These are phyloP conservation scores for Athalia rosae DNA, from an alignment of 2,888 invertebrate species.

Conservation along the genomic window DNA sequence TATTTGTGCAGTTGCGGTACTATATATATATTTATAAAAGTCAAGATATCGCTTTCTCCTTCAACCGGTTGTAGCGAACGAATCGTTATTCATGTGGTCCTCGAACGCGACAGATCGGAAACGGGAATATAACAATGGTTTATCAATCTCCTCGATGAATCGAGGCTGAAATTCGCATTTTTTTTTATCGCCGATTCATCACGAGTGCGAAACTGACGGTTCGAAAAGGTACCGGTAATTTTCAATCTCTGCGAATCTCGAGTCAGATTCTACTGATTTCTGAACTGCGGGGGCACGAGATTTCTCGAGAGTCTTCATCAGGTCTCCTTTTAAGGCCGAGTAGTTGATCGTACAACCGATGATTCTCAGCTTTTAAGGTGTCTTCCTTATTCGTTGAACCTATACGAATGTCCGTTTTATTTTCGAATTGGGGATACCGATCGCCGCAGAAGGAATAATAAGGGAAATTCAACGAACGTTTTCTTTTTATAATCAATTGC, in stretches of 20 bases:
- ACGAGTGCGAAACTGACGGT: too few relatives aligned
- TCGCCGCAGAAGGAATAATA: too few relatives aligned
- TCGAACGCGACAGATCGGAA: neutral
- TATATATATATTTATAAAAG: slow-evolving; percentile 4
- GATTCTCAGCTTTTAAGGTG: neutral
- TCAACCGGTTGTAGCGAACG: slow-evolving; percentile 13
- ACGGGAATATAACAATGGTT: too few relatives aligned
- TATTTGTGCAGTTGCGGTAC: too few relatives aligned
- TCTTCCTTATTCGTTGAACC: slow-evolving; percentile 9
- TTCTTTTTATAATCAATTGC: too few relatives aligned
- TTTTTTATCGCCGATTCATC: too few relatives aligned
- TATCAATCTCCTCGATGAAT: too few relatives aligned
- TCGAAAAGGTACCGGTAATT: neutral
- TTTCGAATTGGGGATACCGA: too few relatives aligned
- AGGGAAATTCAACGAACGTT: too few relatives aligned
- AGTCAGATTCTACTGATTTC: neutral
- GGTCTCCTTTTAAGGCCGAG: slow-evolving; percentile 10
- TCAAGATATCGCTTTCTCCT: slow-evolving; percentile 33
- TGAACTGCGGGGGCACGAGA: too few relatives aligned
- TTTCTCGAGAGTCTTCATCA: neutral
- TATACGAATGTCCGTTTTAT: neutral
- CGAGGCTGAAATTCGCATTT: too few relatives aligned
- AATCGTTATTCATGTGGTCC: neutral
- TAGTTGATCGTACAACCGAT: slow-evolving; percentile 4
- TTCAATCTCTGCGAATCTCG: neutral